These are phyloP conservation scores for Erpobdella octoculata DNA, from an alignment of 2,888 invertebrate species.

Conservation along the genomic window DNA sequence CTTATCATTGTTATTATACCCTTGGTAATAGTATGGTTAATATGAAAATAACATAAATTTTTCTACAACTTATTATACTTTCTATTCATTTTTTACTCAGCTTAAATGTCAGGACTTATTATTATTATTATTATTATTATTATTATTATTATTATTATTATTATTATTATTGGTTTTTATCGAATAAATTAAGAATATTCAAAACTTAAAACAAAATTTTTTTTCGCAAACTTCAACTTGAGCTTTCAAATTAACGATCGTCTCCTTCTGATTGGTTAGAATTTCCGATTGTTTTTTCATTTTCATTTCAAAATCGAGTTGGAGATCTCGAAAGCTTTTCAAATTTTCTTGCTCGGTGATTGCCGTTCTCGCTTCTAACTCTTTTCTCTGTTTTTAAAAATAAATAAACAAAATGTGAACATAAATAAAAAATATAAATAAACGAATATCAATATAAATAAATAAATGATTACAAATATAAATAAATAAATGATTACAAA, in stretches of 20 bases:
- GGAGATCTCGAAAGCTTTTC: background rate
- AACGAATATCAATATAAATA: too few relatives aligned
- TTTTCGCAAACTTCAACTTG: conserved; percentile 40
- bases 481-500: background rate
- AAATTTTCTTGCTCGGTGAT: background rate
- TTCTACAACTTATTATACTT: background rate
- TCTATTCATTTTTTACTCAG: background rate
- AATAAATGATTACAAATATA: too few relatives aligned
- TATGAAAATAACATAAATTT: too few relatives aligned
- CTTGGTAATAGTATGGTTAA: too few relatives aligned
- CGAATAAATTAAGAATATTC: background rate
- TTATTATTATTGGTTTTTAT: background rate
- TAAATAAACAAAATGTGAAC: background rate
- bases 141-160: background rate
- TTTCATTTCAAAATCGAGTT: background rate
- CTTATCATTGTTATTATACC: too few relatives aligned
- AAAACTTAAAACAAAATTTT: conserved; percentile 46
- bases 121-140: conserved; percentile 2
- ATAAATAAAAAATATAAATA: background rate
- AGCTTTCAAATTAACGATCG: conserved; percentile 16
- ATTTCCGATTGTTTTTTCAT: background rate
- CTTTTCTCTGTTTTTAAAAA: background rate
- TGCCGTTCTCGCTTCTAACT: background rate
- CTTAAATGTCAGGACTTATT: background rate
- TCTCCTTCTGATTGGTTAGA: conserved; percentile 1